Evolutionary conservation across 2,113 vertebrate genomes (phyloP), one percentile per base, ranked within the genome.

Genomic region (Silurus meridionalis): DNA sequence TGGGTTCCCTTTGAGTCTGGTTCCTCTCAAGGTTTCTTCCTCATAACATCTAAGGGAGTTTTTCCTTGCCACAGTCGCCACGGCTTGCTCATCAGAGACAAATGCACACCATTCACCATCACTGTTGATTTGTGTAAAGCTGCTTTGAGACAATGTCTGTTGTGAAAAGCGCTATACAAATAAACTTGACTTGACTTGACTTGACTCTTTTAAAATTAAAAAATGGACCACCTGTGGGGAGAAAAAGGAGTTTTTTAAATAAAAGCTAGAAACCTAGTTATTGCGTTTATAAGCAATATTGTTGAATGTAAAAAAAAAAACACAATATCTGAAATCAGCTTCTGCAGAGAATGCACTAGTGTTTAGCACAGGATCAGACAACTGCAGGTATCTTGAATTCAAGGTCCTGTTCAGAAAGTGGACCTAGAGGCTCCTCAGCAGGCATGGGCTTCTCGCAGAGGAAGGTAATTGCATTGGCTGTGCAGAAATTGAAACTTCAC

Each of bases 401-500:
- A 89, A 92, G 83, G 91, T 88, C 88, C 67, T 64, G 88, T 79
- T 90, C 90, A 63, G 15, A 83, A n/a, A 87, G 87, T 87, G 88
- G 85, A 88, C 88, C 88, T 91, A 82, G 82, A 89, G 91, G 90
- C 58, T 81, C 87, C 86, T 83, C 88, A 85, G 90, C 83, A 7
- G 86, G 74, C 58, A 37, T 37, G 83, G 82, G 80, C 87, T 64
- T 86, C 89, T 61, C 19, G 82, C 19, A 28, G 89, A 85, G 86
- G 89, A 90, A 90, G 87, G 90, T 91, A 93, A 93, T 92, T 92
- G 90, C 87, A 91, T 89, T 87, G 90, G 88, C 84, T 88, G 86
- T 82, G 83, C 83, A 66, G 90, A 92, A 87, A 92, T 91, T 90
- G 91, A 93, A 93, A 94, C 93, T 91, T 92, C 91, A 91, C 86